phyloP scores from a whole-genome alignment of 2,797 vertebrate genomes.

The Pseudochaenichthys georgianus region DNA sequence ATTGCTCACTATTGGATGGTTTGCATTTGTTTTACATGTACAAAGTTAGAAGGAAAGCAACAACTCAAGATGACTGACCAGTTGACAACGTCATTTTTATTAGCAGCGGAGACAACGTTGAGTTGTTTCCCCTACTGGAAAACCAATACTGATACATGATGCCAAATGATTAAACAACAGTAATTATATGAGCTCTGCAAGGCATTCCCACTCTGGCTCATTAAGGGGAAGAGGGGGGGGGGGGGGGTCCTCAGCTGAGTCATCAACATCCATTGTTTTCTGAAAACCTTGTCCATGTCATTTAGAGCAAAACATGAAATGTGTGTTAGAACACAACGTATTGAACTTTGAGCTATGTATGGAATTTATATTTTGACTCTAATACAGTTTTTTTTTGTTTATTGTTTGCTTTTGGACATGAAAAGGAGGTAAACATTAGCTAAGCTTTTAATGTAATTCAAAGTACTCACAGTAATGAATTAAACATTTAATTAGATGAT shows the following conservation, averaged over 20 bases:
- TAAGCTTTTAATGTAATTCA: background rate
- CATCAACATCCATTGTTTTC: background rate
- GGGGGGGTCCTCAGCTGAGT: background rate
- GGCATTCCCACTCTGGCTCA: background rate
- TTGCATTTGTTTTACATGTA: conserved; percentile 20
- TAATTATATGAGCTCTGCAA: conserved; percentile 19
- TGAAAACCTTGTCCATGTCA: background rate
- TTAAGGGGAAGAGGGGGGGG: conserved; percentile 4
- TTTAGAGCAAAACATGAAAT: conserved; percentile 5
- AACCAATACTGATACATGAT: background rate
- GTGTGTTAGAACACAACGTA: background rate
- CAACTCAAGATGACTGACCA: background rate
- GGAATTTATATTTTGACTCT: background rate
- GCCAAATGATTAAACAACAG: conserved; percentile 21
- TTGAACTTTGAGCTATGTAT: background rate
- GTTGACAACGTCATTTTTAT: conserved; percentile 16
- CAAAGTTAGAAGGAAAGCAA: background rate
- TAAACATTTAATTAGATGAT: background rate
- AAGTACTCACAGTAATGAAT: background rate
- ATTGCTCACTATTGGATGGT: conserved; percentile 29
- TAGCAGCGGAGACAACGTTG: background rate
- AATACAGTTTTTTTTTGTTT: background rate
- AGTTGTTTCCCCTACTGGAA: background rate
- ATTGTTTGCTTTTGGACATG: background rate
- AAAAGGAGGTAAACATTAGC: background rate